Evolutionary conservation across 2,113 vertebrate genomes (phyloP), one percentile per base, ranked within the genome.

Genomic region (Sinocyclocheilus rhinocerous): DNA sequence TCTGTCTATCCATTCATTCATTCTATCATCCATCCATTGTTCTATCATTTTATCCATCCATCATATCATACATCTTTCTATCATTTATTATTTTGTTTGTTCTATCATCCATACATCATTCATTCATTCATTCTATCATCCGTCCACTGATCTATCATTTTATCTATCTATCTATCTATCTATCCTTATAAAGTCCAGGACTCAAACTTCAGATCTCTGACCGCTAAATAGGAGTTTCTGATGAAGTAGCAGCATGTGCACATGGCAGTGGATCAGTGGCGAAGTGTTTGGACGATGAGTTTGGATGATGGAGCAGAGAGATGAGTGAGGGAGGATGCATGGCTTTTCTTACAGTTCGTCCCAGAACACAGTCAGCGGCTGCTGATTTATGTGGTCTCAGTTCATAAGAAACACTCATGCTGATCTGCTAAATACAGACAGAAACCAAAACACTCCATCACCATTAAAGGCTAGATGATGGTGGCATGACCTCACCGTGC

Each of bases 351-450:
- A 24, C 65, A 69, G 65, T 52, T 45, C 52, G 76, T 76, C 73
- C n/a, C 73, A 76, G 42, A 76, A 76, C 12, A 76, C 73, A 50
- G 50, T 55, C 48, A 77, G 76, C 45, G 76, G 76, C 24, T 29
- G 76, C 48, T 52, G 63, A 52, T 70, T 82, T 33, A 70, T 82
- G 63, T 82, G 81, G 81, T 69, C 24, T 55, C 15, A 22, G 10
- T 36, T 52, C 2, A 5, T 82, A 69, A 50, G 33, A 48, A 82
- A 70, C 16, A 33, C 42, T 36, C 24, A 67, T 82, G 79, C 36
- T 67, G 63, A 82, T 82, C 42, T 48, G 81, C 81, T 82, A 70
- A 82, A 82, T 55, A 12, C 63, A 69, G 80, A 26, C 80, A 10
- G 80, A 82, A 69, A 50, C 57, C 59, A 50, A 82, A 70, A 52